These are phyloP conservation scores for Gymnocheta viridis DNA, from an alignment of 2,888 invertebrate species.

Conservation along the genomic window DNA sequence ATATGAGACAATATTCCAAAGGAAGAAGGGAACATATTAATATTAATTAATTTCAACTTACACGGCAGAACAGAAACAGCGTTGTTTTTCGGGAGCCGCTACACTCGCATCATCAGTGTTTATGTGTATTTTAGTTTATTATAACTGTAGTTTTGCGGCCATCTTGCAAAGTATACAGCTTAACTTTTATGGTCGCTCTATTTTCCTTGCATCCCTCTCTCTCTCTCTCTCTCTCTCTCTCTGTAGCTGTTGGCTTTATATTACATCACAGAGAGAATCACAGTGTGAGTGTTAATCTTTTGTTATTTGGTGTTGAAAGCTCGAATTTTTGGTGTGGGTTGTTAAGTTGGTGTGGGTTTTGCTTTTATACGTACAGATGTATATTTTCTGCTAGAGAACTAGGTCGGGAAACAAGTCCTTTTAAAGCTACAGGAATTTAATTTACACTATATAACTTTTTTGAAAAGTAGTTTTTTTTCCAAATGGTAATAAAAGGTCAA, in stretches of 20 bases:
- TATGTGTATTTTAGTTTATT: not conserved
- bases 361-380: not conserved
- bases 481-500: too few species aligned
- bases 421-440: not conserved
- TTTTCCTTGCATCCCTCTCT: not conserved
- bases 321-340: constrained; percentile 37
- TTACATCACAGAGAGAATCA: constrained; percentile 3
- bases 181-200: not conserved
- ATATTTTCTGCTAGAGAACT: not conserved
- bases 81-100: too few species aligned
- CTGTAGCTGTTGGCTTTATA: not conserved
- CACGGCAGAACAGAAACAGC: too few species aligned
- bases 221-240: not conserved
- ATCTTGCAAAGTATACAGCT: not conserved
- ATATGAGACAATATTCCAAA: too few species aligned
- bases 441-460: not conserved
- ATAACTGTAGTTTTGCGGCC: not conserved
- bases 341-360: constrained; percentile 4
- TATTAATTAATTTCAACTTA: too few species aligned
- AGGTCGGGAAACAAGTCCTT: not conserved
- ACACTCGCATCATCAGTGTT: not conserved
- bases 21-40: too few species aligned
- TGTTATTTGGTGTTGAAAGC: constrained; percentile 38
- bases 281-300: constrained; percentile 34
- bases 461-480: too few species aligned